Conservation (phyloP, 1,140 invertebrate species). For the Drosophila littoralis region DNA sequence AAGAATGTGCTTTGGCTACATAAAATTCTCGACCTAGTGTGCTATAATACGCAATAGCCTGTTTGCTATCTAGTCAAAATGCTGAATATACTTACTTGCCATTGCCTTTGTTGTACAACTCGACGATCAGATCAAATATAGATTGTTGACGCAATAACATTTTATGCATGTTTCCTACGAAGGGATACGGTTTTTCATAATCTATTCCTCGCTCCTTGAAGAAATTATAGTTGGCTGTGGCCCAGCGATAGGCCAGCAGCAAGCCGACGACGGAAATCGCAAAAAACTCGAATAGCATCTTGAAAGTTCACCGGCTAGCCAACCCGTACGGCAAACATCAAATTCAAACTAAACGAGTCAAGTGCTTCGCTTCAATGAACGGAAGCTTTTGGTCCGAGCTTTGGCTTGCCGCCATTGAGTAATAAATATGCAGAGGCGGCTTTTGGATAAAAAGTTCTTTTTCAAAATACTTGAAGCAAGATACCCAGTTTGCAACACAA, state of each 20-base stretch:
- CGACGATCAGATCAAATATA: constrained; percentile 64
- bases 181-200: constrained; percentile 52
- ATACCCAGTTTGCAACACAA: too few species aligned
- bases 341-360: neutral
- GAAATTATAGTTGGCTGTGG: constrained; percentile 61
- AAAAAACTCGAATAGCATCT: constrained; percentile 65
- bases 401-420: neutral
- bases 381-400: constrained; percentile 29
- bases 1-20: neutral
- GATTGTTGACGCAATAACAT: constrained; percentile 48
- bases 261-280: constrained; percentile 43
- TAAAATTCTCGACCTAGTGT: too few species aligned
- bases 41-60: constrained; percentile 9
- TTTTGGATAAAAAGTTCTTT: too few species aligned
- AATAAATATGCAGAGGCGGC: too few species aligned
- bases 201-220: constrained; percentile 68
- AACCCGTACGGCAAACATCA: constrained; percentile 2
- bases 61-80: neutral
- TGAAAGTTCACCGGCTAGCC: constrained; percentile 7
- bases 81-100: constrained; percentile 57
- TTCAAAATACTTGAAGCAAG: too few species aligned
- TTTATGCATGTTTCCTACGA: constrained; percentile 63
- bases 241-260: constrained; percentile 70
- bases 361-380: neutral
- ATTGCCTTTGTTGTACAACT: constrained; percentile 60